Evolutionary conservation across 1,140 invertebrate species (phyloP).

Genomic region (Eriocheir sinensis): DNA sequence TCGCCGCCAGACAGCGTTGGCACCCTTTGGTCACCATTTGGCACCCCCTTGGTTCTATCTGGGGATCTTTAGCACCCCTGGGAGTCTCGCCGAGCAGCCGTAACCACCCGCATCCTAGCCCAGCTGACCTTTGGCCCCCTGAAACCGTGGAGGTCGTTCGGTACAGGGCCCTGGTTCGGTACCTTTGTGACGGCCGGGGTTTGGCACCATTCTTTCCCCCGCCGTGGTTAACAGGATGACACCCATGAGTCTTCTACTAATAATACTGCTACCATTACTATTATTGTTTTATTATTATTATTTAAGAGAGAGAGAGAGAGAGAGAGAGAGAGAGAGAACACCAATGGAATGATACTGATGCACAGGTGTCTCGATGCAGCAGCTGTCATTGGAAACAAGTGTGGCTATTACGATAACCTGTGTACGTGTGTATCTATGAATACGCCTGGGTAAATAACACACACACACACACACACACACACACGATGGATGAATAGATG

Average conservation of each 20-base stretch:
- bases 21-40: neutral
- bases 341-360: neutral
- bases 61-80: neutral
- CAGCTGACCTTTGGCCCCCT: neutral
- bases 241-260: neutral
- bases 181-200: neutral
- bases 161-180: too few relatives aligned
- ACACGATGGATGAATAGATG: neutral
- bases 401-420: neutral
- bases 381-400: neutral
- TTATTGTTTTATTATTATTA: neutral
- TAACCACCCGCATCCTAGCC: neutral
- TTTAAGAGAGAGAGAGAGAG: constrained; percentile 36
- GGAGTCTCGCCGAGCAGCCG: neutral
- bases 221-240: neutral
- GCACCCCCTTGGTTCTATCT: neutral
- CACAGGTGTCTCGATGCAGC: neutral
- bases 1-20: neutral
- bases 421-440: neutral
- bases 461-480: neutral
- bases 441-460: neutral
- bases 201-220: neutral
- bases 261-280: neutral
- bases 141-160: neutral
- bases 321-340: neutral